Evolutionary conservation across 1,140 invertebrate genomes (phyloP), one percentile per base, ranked within the genome.

Genomic region (Cephus cinctus): DNA sequence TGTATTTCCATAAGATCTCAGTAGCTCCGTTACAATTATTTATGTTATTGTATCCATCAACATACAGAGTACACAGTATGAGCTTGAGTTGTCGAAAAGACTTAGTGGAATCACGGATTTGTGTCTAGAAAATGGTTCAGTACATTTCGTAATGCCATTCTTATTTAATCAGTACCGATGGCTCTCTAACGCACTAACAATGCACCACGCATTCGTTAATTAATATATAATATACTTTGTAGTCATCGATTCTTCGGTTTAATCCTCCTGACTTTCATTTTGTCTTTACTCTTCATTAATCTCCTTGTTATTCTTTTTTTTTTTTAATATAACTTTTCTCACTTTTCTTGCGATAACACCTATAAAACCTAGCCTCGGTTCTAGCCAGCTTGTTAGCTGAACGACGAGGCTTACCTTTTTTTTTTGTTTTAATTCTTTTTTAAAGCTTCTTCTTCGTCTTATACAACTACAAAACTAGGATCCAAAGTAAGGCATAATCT

Each of bases 401-500:
- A 39, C 20, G n/a, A 44, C 27, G 27, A 44, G 42, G 42, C 21
- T 15, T 45, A 20, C 25, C 25, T n/a, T 22, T 36, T 47, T 47
- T 18, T 23, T 39, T 36, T 39, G 34, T 39, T 21, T 40, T 40
- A 47, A 39, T 38, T 32, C 36, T 47, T 32, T 25, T 31, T 40
- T 40, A 47, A 39, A 39, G 34, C 36, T 47, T 32, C 25, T 31
- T 40, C 35, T 6, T n/a, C 6, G 6, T n/a, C 25, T 27, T n/a
- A 36, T 30, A 40, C 18, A 40, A 27, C 36, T 40, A 47, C 36
- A 22, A 2, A 16, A 43, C 23, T 39, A 32, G 12, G 39, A 52
- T 50, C 43, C 27, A 21, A 53, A 43, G 34, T 42, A 53, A 52
- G 38, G 45, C 50, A 35, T 42, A 41, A 35, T 20, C 43, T 41